Base-by-base conservation (phyloP, 2,113 vertebrate species). In the Sitta europaea region DNA sequence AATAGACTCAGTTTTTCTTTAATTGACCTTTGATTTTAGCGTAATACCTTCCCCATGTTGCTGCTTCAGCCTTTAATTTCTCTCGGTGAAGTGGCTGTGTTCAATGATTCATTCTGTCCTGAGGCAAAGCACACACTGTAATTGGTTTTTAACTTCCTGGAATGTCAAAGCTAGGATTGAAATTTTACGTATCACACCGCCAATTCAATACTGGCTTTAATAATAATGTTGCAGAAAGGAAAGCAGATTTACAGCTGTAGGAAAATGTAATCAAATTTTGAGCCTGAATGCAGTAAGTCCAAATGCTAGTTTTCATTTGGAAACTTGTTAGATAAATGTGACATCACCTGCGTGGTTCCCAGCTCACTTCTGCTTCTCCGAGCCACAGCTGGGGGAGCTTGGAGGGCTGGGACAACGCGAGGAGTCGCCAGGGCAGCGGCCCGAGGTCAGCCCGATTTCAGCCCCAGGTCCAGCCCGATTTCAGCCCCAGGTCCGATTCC, bases 121-220 rank as follows among this genome's bases (percentile, higher is more conserved):
- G 80, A 97, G 97, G 98, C 98, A 97, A 97, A 96, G 96, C 97
- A 97, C 97, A 98, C 97, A 77, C 96, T 97, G 97, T 98, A 98
- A 98, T 98, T 98, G 98, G 97, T 97, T 98, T 98, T 98, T 98
- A 98, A 98, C 98, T 98, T 98, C 98, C 97, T 98, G 97, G 97
- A 98, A 98, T 98, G 97, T 97, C 97, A 98, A 97, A 98, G 97
- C 96, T 95, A 95, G 97, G 97, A 98, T 98, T 97, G 97, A 98
- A 97, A 97, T 98, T 98, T 97, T 98, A 97, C 88, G 62, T 98
- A 97, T 97, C 96, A 93, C 96, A 96, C 97, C 92, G 92, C 96
- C 97, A 96, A 96, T 96, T 98, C 97, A 89, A 87, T 97, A 95
- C 94, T 35, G 94, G 97, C 96, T 98, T 98, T 97, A 97, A 98